phyloP scores from a whole-genome alignment of 2,113 vertebrate genomes.

The Willisornis vidua region DNA sequence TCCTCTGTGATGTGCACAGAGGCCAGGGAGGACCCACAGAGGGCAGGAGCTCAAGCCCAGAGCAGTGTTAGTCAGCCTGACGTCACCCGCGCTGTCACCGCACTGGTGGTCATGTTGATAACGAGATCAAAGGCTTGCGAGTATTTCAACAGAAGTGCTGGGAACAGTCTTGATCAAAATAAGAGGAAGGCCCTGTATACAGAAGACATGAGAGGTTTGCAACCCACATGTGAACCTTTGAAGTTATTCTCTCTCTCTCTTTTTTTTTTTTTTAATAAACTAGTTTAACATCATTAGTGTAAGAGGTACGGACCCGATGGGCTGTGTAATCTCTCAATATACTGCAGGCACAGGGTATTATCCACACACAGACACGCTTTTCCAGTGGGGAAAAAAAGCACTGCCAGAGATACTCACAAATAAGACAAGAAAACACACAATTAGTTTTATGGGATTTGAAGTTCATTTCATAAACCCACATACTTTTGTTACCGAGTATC shows the following conservation, averaged over 20 bases:
- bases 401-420: conserved; percentile 25
- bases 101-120: conserved; percentile 63
- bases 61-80: neutral
- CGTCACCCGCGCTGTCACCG: conserved; percentile 1
- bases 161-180: conserved; percentile 71
- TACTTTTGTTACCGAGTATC: conserved; percentile 19
- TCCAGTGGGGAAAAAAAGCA: neutral
- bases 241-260: neutral
- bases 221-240: conserved; percentile 68
- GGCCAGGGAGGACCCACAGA: neutral
- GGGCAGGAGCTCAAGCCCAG: neutral
- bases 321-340: neutral
- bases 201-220: conserved; percentile 67
- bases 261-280: neutral
- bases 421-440: conserved; percentile 29
- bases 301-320: neutral
- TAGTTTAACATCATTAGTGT: conserved; percentile 55
- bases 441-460: conserved; percentile 49
- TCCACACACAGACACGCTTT: neutral
- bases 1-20: neutral
- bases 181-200: conserved; percentile 68
- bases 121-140: conserved; percentile 65
- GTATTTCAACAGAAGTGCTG: conserved; percentile 57
- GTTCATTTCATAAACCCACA: conserved; percentile 32
- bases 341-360: neutral